Evolutionary conservation across 1,140 invertebrate genomes (phyloP).

Genomic region (Scylla paramamosain): DNA sequence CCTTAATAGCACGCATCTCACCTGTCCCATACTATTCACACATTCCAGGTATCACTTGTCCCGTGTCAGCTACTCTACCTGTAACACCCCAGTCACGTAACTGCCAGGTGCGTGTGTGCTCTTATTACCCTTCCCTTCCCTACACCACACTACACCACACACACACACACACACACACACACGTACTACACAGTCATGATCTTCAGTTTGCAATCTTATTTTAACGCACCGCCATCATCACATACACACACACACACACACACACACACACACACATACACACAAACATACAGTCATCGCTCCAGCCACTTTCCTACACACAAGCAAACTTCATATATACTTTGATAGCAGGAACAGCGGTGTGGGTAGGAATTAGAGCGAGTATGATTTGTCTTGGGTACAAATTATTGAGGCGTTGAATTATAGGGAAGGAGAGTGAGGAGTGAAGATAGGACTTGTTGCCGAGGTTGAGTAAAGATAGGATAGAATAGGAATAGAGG

Average conservation of each 20-base stretch:
- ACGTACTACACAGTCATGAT: neutral
- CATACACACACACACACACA: constrained; percentile 12
- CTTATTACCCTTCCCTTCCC: too few species aligned
- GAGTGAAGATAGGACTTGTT: neutral
- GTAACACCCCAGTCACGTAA: too few species aligned
- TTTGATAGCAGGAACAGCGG: neutral
- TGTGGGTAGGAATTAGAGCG: neutral
- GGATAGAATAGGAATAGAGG: neutral
- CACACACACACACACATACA: constrained; percentile 10
- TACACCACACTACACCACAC: neutral
- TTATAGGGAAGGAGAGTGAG: neutral
- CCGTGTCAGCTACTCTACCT: too few species aligned
- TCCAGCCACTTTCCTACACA: too few species aligned
- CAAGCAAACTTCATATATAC: neutral
- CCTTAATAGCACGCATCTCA: too few species aligned
- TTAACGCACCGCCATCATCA: neutral
- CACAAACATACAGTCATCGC: neutral
- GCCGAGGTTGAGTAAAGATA: neutral
- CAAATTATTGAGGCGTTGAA: neutral
- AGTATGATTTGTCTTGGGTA: neutral
- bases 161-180: constrained; percentile 15
- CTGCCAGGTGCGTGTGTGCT: too few species aligned
- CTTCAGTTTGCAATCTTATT: too few species aligned
- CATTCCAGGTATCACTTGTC: too few species aligned
- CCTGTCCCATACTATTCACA: too few species aligned